These are phyloP conservation scores for Theocolax elegans DNA, from an alignment of 1,140 invertebrate species.

Conservation along the genomic window DNA sequence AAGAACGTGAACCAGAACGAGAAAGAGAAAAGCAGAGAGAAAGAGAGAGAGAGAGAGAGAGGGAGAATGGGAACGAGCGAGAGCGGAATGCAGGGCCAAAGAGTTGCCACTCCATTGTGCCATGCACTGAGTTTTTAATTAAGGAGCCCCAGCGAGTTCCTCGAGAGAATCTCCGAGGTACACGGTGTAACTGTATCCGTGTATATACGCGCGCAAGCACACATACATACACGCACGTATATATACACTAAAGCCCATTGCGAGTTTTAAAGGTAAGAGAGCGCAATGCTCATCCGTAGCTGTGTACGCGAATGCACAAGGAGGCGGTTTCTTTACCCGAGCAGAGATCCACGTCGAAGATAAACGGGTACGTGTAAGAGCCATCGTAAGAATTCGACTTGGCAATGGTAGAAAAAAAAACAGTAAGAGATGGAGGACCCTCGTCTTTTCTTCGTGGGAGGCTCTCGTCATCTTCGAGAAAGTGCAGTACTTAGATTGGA, in stretches of 20 bases:
- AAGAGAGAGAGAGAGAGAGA: slow-evolving; percentile 18
- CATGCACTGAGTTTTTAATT: slow-evolving; percentile 57
- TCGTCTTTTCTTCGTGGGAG: slow-evolving; percentile 38
- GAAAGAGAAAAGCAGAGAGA: not conserved
- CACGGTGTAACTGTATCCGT: not conserved
- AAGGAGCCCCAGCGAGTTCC: slow-evolving; percentile 54
- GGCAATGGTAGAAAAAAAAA: slow-evolving; percentile 37
- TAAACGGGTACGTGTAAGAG: too few species aligned
- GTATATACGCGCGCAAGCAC: not conserved
- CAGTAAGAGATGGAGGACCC: slow-evolving; percentile 45
- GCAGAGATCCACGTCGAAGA: not conserved
- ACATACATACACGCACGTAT: not conserved
- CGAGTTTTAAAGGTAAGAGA: too few species aligned
- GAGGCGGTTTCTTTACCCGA: slow-evolving; percentile 18
- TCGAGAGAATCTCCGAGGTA: slow-evolving; percentile 48
- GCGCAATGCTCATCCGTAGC: too few species aligned
- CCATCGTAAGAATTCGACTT: slow-evolving; percentile 44
- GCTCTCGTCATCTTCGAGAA: slow-evolving; percentile 44
- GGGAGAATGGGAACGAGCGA: slow-evolving; percentile 26
- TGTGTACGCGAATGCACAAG: slow-evolving; percentile 7
- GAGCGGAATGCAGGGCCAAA: slow-evolving; percentile 43
- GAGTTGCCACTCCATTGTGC: slow-evolving; percentile 60
- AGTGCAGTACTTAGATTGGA: slow-evolving; percentile 37
- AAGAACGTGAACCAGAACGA: not conserved
- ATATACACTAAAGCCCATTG: too few species aligned